Conservation (phyloP, 2,888 invertebrate genomes). For the Willowsia nigromaculata region DNA sequence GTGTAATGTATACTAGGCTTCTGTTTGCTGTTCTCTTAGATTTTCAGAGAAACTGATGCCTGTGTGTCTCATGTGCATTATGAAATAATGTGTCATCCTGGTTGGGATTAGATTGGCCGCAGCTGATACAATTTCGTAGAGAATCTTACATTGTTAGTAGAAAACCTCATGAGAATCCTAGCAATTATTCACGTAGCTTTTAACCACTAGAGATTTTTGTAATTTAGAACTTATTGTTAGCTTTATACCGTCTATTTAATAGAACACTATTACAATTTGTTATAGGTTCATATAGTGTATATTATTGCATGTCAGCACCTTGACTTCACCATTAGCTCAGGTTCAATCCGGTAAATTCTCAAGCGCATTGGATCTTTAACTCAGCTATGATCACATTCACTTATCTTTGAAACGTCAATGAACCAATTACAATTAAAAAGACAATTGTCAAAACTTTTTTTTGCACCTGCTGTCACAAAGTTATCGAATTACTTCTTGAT, state of each 20-base stretch:
- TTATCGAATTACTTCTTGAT: background rate
- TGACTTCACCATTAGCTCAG: background rate
- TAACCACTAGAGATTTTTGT: background rate
- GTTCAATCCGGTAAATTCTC: background rate
- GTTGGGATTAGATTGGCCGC: constrained; percentile 2
- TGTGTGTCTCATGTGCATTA: background rate
- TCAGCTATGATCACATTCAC: background rate
- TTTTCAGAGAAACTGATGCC: background rate
- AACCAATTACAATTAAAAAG: constrained; percentile 1
- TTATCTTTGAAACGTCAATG: background rate
- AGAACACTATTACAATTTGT: background rate
- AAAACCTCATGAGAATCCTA: background rate
- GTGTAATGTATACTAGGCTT: background rate
- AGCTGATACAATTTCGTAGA: background rate
- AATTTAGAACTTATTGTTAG: background rate
- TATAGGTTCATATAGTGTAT: background rate
- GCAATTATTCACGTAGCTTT: background rate
- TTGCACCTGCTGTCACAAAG: background rate
- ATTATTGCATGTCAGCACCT: background rate
- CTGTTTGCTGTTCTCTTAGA: background rate
- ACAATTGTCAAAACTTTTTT: background rate
- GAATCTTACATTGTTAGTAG: background rate
- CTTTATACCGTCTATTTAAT: background rate
- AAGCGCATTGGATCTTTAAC: no score
- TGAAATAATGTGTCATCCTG: background rate